These are phyloP conservation scores for Crypturellus undulatus DNA, from an alignment of 2,113 vertebrate genomes.

Conservation along the genomic window DNA sequence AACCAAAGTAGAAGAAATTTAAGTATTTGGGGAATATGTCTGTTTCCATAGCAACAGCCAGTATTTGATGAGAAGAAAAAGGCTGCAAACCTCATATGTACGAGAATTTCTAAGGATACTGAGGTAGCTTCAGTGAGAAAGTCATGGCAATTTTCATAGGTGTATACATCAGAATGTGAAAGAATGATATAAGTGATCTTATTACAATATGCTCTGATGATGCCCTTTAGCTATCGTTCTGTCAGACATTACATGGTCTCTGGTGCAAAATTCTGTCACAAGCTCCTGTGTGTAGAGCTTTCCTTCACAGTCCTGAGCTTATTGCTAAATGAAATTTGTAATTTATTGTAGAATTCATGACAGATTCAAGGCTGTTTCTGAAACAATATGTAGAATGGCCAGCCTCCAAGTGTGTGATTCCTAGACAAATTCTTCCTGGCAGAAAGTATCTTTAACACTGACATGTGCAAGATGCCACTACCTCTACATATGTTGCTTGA, in stretches of 20 bases:
- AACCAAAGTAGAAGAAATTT: not conserved
- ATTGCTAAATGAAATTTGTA: not conserved
- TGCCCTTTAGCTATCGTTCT: not conserved
- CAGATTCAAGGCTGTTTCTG: not conserved
- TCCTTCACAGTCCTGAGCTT: not conserved
- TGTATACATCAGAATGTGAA: not conserved
- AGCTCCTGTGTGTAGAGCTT: not conserved
- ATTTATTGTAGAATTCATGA: not conserved
- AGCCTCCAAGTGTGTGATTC: not conserved
- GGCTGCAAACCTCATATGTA: not conserved
- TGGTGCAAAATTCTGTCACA: not conserved
- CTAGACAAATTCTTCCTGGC: not conserved
- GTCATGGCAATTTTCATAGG: not conserved
- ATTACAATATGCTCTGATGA: fast-evolving
- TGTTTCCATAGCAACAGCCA: constrained; percentile 24
- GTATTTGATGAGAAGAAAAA: not conserved
- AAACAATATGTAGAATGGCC: not conserved
- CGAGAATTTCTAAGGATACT: not conserved
- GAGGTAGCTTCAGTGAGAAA: not conserved
- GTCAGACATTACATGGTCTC: fast-evolving
- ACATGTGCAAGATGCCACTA: not conserved
- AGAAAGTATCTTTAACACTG: not conserved
- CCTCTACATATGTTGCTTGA: not conserved
- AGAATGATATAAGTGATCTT: not conserved
- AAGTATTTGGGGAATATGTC: not conserved